A percentile compares a stretch with the other conserved stretches of the same genome.
Conservation (phyloP, 53 echinoderm and acorn worm species). For the Paracentrotus lividus region DNA sequence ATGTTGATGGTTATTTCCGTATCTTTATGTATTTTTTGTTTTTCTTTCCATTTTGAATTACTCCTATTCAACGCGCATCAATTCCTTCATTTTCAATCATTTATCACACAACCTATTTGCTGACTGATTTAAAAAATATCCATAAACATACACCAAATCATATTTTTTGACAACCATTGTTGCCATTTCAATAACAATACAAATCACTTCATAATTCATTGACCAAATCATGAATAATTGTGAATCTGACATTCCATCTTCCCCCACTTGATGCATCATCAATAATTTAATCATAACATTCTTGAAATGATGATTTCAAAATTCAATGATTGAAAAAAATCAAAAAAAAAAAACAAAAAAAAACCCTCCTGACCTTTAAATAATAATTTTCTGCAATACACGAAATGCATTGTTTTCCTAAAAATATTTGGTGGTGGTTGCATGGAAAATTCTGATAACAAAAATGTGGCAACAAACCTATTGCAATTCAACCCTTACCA, state of each 20-base stretch:
- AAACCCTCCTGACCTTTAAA: background rate
- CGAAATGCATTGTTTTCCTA: background rate
- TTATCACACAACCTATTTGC: background rate
- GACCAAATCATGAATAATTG: background rate
- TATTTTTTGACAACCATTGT: background rate
- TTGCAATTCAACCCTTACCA: background rate
- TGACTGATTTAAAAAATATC: background rate
- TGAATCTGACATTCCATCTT: background rate
- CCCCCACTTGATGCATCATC: background rate
- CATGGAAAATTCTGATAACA: background rate
- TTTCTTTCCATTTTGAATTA: conserved; percentile 30
- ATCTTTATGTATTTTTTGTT: background rate
- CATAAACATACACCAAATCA: background rate
- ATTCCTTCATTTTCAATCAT: conserved; percentile 1
- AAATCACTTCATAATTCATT: background rate
- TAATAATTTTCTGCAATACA: background rate
- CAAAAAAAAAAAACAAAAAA: conserved; percentile 16
- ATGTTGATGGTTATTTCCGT: background rate
- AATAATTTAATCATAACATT: background rate
- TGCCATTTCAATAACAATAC: background rate
- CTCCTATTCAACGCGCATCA: background rate
- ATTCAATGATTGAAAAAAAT: too few relatives aligned
- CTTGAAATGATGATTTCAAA: background rate
- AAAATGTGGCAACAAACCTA: background rate
- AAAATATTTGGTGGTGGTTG: background rate